These are phyloP conservation scores for Mionectes olivaceus DNA, from an alignment of 2,797 vertebrate genomes.

Conservation along the genomic window DNA sequence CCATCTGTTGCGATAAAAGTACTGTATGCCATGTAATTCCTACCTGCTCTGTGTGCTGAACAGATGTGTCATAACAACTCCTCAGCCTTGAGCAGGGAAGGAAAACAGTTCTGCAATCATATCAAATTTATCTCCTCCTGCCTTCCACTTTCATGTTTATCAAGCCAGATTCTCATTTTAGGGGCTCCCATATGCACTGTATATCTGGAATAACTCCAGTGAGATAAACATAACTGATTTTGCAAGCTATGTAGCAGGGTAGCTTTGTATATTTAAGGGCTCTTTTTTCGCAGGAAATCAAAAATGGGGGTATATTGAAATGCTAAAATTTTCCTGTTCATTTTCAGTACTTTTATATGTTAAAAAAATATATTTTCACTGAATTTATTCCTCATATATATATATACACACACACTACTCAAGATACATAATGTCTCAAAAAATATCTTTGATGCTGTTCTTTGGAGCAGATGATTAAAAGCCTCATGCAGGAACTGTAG, in stretches of 20 bases:
- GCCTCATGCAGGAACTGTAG: rapidly evolving
- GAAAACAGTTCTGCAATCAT: slow-evolving; percentile 37
- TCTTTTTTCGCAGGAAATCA: not conserved
- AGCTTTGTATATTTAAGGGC: not conserved
- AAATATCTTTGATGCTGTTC: not conserved
- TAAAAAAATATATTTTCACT: not conserved
- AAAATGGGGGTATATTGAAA: not conserved
- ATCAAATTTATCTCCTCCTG: slow-evolving; percentile 50
- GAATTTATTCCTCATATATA: not conserved
- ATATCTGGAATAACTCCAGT: slow-evolving; percentile 23
- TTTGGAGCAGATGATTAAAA: not conserved
- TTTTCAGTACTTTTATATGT: not conserved
- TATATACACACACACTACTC: not conserved
- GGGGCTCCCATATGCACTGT: not conserved
- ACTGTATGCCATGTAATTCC: slow-evolving; percentile 12
- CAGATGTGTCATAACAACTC: slow-evolving; percentile 56
- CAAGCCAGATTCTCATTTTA: slow-evolving; percentile 15
- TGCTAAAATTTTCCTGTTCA: not conserved
- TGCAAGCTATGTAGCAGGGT: not conserved
- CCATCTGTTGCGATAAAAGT: slow-evolving; percentile 51
- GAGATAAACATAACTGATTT: slow-evolving; percentile 38
- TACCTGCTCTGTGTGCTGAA: slow-evolving; percentile 45
- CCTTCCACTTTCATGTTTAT: slow-evolving; percentile 18
- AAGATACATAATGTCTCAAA: not conserved
- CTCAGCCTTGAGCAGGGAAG: slow-evolving; percentile 6